These are phyloP conservation scores for Rhingia rostrata DNA, from an alignment of 2,888 invertebrate species.

Conservation along the genomic window DNA sequence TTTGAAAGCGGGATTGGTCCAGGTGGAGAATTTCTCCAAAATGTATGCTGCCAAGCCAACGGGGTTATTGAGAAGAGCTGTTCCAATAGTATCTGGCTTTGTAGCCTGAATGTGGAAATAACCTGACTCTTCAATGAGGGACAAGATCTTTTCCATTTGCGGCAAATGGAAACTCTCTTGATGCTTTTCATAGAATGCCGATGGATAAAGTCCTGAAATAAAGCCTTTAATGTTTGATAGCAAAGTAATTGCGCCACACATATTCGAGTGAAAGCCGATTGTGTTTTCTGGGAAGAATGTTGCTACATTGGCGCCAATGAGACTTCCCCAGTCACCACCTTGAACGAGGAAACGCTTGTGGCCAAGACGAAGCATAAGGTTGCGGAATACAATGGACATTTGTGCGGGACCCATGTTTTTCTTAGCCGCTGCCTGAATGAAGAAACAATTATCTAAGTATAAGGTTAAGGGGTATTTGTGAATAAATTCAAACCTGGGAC, in stretches of 20 bases:
- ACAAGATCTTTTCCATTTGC: slow-evolving; percentile 76
- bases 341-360: slow-evolving; percentile 87
- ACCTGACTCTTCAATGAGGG: slow-evolving; percentile 84
- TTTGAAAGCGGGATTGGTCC: slow-evolving; percentile 85
- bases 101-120: slow-evolving; percentile 92
- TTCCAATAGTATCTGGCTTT: slow-evolving; percentile 93
- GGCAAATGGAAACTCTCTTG: slow-evolving; percentile 84
- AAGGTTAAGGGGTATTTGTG: background rate
- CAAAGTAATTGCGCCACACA: slow-evolving; percentile 83
- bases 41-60: slow-evolving; percentile 94
- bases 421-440: slow-evolving; percentile 77
- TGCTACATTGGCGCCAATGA: slow-evolving; percentile 86
- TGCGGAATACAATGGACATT: slow-evolving; percentile 85
- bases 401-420: slow-evolving; percentile 82
- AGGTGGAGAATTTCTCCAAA: slow-evolving; percentile 92
- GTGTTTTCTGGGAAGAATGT: slow-evolving; percentile 86
- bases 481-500: slow-evolving; percentile 84
- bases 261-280: slow-evolving; percentile 86
- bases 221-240: slow-evolving; percentile 81
- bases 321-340: slow-evolving; percentile 93
- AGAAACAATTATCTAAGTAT: background rate
- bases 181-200: slow-evolving; percentile 84
- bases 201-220: slow-evolving; percentile 85
- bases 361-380: slow-evolving; percentile 88
- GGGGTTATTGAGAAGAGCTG: slow-evolving; percentile 84